A percentile compares a stretch with the other conserved stretches of the same genome.
phyloP scores from a whole-genome alignment of 2,113 vertebrate species.

The Lepus timidus region DNA sequence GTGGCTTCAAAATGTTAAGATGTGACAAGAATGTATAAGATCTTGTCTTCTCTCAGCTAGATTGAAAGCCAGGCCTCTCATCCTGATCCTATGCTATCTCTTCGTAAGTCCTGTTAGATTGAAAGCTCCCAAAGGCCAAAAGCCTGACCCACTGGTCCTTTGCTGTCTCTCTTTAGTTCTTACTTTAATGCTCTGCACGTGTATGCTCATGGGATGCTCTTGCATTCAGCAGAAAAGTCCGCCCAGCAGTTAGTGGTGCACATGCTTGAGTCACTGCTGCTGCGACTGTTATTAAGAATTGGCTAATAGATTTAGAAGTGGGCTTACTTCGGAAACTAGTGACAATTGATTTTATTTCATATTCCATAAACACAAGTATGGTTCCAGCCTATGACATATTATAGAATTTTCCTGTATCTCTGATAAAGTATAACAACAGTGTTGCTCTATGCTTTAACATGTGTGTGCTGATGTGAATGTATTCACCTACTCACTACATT shows the following conservation, averaged over 20 bases:
- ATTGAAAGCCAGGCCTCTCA: conserved; percentile 2
- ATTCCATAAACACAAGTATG: background rate
- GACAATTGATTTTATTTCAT: conserved; percentile 24
- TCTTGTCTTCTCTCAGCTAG: conserved; percentile 13
- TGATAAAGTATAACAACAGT: background rate
- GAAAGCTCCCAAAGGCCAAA: background rate
- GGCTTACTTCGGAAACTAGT: background rate
- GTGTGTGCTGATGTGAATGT: background rate
- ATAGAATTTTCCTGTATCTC: background rate
- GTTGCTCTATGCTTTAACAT: background rate
- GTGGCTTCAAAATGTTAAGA: conserved; percentile 50
- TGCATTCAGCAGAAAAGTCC: background rate
- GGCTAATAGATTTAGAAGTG: background rate
- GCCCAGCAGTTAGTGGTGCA: rapidly evolving
- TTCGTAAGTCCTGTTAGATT: background rate
- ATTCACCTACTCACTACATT: background rate
- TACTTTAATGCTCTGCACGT: background rate
- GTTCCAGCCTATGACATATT: background rate
- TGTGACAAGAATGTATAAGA: background rate
- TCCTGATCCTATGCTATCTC: background rate
- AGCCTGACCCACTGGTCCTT: background rate
- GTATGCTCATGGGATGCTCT: background rate
- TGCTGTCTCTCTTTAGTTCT: background rate
- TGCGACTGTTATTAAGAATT: background rate
- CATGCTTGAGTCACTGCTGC: background rate